Evolutionary conservation across 64 coral and sea anemone genomes (phyloP), one percentile per base, ranked within the genome.

Genomic region (Cladopsammia gracilis): DNA sequence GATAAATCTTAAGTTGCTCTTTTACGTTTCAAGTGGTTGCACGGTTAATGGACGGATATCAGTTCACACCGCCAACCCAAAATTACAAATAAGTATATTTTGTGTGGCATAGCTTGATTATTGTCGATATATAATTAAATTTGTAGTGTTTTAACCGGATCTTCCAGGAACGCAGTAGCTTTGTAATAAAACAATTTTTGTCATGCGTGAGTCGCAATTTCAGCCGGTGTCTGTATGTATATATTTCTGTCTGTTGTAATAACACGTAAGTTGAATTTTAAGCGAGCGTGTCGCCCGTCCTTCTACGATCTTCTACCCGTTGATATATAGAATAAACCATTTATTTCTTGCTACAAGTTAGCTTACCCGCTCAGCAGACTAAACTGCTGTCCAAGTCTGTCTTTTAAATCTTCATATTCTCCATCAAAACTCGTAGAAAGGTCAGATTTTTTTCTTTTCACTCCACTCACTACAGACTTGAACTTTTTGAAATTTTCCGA

Each of bases 401-500:
- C 75, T 60, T 83, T 98, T 42, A 98, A 42, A 14, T 91, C 96
- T 19, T 98, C 96, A 14, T 61, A 94, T 20, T 88, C 93, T 10
- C 73, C 86, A 57, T 98, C 96, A 23, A 73, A 48, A 3, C 56
- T 83, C 5, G 85, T 42, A 18, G 96, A 78, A 4, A 77, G 81
- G 3, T 81, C 82, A 7, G 77, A 71, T 75, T 89, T 86, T 75
- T 94, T 93, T 48, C 47, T 75, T 73, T 98, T 98, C 12, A 98
- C 45, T 42, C 94, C 97, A 50, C 85, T 88, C 9, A 98, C 94
- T 8, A 98, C 90, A 73, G 93, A 93, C 79, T 90, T 96, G 70
- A 98, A 98, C 70, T 98, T 98, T 70, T 93, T 93, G 71, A 98
- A 98, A 92, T 98, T 98, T 78, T 98, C 94, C 26, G 97, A 96